A percentile compares a stretch with the other conserved stretches of the same genome.
Evolutionary conservation across 2,888 invertebrate genomes (phyloP).

Genomic region (Criorhina ranunculi): DNA sequence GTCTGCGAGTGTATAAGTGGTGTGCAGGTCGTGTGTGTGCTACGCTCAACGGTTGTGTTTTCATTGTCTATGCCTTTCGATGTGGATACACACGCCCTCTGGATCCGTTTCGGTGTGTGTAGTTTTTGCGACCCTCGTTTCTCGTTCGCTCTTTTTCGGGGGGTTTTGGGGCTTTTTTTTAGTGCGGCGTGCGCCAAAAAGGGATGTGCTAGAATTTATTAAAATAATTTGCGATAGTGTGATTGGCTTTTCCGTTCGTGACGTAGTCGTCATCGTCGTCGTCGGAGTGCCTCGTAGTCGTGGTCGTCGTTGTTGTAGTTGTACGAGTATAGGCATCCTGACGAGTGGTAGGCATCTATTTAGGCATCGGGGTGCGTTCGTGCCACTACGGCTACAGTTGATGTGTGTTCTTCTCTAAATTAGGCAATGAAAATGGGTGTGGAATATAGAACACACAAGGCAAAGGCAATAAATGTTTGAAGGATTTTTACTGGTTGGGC

Average conservation of each 20-base stretch:
- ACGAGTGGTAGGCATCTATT: slow-evolving; percentile 71
- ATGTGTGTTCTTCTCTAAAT: slow-evolving; percentile 73
- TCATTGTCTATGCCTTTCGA: slow-evolving; percentile 72
- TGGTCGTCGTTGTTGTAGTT: slow-evolving; percentile 54
- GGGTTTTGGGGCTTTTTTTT: slow-evolving; percentile 79
- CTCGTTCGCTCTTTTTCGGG: slow-evolving; percentile 74
- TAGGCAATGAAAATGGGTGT: slow-evolving; percentile 76
- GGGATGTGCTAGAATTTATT: slow-evolving; percentile 84
- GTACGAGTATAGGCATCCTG: slow-evolving; percentile 57
- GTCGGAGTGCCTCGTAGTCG: slow-evolving; percentile 60
- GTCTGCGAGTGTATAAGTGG: slow-evolving; percentile 60
- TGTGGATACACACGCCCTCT: slow-evolving; percentile 73
- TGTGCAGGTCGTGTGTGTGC: slow-evolving; percentile 77
- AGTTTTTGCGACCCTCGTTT: slow-evolving; percentile 69
- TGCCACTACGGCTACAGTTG: slow-evolving; percentile 29
- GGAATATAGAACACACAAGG: slow-evolving; percentile 74
- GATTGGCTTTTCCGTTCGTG: slow-evolving; percentile 82
- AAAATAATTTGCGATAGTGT: slow-evolving; percentile 84
- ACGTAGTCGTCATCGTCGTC: slow-evolving; percentile 57
- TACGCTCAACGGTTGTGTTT: slow-evolving; percentile 77
- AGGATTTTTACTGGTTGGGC: slow-evolving; percentile 69
- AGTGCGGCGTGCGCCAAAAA: slow-evolving; percentile 79
- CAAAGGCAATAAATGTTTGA: slow-evolving; percentile 71
- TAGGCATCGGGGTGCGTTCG: slow-evolving; percentile 61
- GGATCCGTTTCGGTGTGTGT: slow-evolving; percentile 68